These are phyloP conservation scores for Ceraclea dissimilis DNA, from an alignment of 2,888 invertebrate genomes.

Conservation along the genomic window DNA sequence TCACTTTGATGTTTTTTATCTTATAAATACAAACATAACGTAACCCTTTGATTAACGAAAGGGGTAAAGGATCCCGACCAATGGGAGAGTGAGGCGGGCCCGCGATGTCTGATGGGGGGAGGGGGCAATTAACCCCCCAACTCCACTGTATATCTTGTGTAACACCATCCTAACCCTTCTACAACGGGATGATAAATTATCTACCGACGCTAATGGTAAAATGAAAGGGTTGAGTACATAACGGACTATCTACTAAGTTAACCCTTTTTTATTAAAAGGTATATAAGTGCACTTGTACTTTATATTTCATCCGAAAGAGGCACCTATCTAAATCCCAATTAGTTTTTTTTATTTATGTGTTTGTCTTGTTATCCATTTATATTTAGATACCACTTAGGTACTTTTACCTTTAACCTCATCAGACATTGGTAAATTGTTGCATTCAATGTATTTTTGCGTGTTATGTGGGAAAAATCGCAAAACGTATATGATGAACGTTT, in stretches of 20 bases:
- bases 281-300: no score
- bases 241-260: not conserved
- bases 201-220: conserved; percentile 15
- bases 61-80: conserved; percentile 38
- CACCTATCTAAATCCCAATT: no score
- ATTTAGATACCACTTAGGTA: no score
- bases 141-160: not conserved
- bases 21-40: conserved; percentile 26
- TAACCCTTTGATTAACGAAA: conserved; percentile 29
- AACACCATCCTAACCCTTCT: conserved; percentile 13
- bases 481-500: no score
- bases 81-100: conserved; percentile 41
- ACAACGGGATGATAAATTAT: conserved; percentile 20
- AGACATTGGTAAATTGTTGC: no score
- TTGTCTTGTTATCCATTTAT: no score
- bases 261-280: conserved; percentile 13
- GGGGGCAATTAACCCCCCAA: conserved; percentile 21
- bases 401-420: no score
- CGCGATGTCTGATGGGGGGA: conserved; percentile 18
- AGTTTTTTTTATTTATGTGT: no score
- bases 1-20: not conserved
- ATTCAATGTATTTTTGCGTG: no score
- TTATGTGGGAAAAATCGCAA: no score
- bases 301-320: no score
- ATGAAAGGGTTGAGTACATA: conserved; percentile 17